Base-by-base conservation (phyloP, 2,113 vertebrate species). In the Cynopterus brachyotis region DNA sequence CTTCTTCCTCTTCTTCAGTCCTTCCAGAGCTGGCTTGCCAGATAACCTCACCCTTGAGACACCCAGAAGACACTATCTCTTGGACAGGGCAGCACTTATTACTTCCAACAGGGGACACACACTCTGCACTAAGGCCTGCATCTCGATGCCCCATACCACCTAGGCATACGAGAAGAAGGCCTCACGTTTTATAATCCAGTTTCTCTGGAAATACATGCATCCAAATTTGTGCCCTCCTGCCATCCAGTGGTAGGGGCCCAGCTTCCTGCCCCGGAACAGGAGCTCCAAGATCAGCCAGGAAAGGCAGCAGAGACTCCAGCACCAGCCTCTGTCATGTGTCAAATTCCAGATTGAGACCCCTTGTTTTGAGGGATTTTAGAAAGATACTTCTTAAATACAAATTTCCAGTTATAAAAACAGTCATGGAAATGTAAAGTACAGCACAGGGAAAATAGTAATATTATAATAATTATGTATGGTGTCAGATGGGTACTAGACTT, bases 211-310 rank as follows among this genome's bases (percentile, higher is more conserved):
- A 78, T 1, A 45, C 42, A 9, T 15, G 6, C 35, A 40, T 69
- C 76, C 26, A 15, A 20, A 62, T 75, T 1, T 76, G 42, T 76
- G 82, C 50, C 53, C 53, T 67, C 11, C 26, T 37, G 50, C 37
- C 20, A 30, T 26, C 22, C 6, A 13, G 5, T 9, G 53, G 6
- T 3, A 50, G 40, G 35, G 13, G 0, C 16, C n/a, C 4, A 3
- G n/a, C 28, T 45, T 55, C 75, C 82, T 45, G 5, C 6, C 40
- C 26, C 28, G 3, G 1, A 57, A 57, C 37, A 42, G 55, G 45
- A 84, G 7, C 37, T 37, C 59, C 17, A 2, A 53, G 72, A 50
- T 12, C 5, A 53, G n/a, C 6, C 7, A 35, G 53, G 42, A 69
- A 26, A 26, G 2, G 53, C 6, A 1, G 32, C 37, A 50, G 19